Evolutionary conservation across 2,797 vertebrate species (phyloP).

Genomic region (Morus bassanus): DNA sequence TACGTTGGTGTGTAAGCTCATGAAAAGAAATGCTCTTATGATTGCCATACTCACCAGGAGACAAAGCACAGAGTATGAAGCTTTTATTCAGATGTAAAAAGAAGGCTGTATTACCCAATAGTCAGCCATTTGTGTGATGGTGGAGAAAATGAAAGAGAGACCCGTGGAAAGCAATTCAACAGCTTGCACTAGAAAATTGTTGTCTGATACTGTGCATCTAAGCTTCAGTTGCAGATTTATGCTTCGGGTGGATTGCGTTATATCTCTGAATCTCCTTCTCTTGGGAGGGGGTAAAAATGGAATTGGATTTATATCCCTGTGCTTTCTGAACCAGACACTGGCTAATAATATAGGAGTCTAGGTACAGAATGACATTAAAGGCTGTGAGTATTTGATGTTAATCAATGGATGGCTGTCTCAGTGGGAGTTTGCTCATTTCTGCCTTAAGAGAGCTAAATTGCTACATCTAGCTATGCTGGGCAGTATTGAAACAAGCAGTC

Average conservation of each 20-base stretch:
- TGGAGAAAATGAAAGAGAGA: background rate
- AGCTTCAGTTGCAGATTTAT: conserved; percentile 28
- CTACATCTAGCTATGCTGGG: conserved; percentile 59
- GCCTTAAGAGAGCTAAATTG: conserved; percentile 69
- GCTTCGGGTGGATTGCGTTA: conserved; percentile 13
- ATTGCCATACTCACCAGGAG: background rate
- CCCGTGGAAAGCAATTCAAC: background rate
- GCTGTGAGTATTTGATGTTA: conserved; percentile 65
- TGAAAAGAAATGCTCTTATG: background rate
- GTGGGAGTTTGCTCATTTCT: conserved; percentile 69
- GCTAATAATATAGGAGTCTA: conserved; percentile 60
- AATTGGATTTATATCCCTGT: conserved; percentile 61
- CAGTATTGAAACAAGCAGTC: conserved; percentile 65
- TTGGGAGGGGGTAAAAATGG: conserved; percentile 39
- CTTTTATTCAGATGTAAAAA: conserved; percentile 18
- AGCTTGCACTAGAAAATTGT: conserved; percentile 16
- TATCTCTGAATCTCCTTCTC: conserved; percentile 39
- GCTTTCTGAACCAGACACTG: conserved; percentile 60
- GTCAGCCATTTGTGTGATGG: conserved; percentile 27
- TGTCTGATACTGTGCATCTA: background rate
- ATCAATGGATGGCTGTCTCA: conserved; percentile 67
- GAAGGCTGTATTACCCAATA: background rate
- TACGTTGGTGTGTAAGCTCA: background rate
- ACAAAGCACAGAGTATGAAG: background rate
- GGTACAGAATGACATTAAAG: conserved; percentile 62